phyloP scores from a whole-genome alignment of 2,888 invertebrate species.

The Aquatica leii region DNA sequence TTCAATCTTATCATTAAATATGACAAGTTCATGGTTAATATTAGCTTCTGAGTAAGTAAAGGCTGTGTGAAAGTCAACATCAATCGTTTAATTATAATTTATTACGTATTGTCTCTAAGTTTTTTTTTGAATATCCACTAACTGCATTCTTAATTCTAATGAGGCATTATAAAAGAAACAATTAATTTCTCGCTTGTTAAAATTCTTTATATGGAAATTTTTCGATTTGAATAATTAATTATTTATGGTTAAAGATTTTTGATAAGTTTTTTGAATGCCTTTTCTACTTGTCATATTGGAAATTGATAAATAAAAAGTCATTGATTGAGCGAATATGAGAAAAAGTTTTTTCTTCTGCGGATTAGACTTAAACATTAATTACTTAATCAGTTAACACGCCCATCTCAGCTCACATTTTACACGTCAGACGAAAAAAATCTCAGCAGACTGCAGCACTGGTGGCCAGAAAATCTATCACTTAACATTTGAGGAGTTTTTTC shows the following conservation, averaged over 20 bases:
- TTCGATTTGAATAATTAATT: background rate
- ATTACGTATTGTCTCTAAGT: constrained; percentile 5
- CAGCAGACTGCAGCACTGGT: constrained; percentile 27
- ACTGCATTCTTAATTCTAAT: background rate
- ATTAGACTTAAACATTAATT: constrained; percentile 51
- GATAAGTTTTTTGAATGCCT: background rate
- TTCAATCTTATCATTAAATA: background rate
- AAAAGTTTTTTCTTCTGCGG: too few relatives aligned
- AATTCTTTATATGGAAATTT: constrained; percentile 2
- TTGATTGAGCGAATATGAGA: background rate
- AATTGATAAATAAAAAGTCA: background rate
- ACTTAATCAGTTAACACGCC: constrained; percentile 59
- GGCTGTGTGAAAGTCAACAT: constrained; percentile 5
- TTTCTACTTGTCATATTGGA: background rate
- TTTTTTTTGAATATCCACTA: background rate
- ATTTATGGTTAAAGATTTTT: too few relatives aligned
- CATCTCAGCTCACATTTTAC: constrained; percentile 45
- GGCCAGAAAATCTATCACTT: constrained; percentile 20
- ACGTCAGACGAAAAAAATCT: constrained; percentile 29
- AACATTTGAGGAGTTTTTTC: constrained; percentile 11
- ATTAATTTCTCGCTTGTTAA: constrained; percentile 4
- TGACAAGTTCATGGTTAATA: constrained; percentile 9
- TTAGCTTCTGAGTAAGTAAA: constrained; percentile 4
- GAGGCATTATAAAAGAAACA: too few relatives aligned
- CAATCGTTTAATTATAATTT: constrained; percentile 11